Percentiles rank a stretch among this genome's conserved stretches.
These are phyloP conservation scores for Pteropus alecto DNA, from an alignment of 2,113 vertebrate species.

Conservation along the genomic window DNA sequence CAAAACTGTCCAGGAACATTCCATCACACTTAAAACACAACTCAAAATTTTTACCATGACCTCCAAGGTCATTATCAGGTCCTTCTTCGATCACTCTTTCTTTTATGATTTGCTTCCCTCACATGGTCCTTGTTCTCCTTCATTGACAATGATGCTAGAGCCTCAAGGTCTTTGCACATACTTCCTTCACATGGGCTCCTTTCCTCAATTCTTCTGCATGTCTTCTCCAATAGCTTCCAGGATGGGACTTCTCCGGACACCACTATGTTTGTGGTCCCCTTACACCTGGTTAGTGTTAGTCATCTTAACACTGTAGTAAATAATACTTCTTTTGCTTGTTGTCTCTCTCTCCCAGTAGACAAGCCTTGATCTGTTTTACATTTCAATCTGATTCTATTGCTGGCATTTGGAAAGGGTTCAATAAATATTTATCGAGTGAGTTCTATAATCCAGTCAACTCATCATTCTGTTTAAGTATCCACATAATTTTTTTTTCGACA, in stretches of 20 bases:
- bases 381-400: constrained; percentile 9
- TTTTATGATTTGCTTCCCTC: background rate
- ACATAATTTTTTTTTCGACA: background rate
- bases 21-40: background rate
- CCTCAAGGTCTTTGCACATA: background rate
- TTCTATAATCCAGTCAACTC: constrained; percentile 17
- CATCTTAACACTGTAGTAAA: background rate
- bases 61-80: background rate
- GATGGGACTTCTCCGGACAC: background rate
- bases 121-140: background rate
- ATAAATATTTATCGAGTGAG: constrained; percentile 40
- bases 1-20: background rate
- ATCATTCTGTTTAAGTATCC: constrained; percentile 1
- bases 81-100: background rate
- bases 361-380: constrained; percentile 14
- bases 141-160: background rate
- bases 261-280: background rate
- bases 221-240: background rate
- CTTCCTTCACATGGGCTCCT: background rate
- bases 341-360: background rate
- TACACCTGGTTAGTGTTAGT: background rate
- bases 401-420: background rate
- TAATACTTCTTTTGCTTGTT: background rate
- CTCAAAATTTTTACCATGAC: background rate
- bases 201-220: background rate